Base-by-base conservation (phyloP, 2,113 vertebrate species). In the Mus spicilegus region DNA sequence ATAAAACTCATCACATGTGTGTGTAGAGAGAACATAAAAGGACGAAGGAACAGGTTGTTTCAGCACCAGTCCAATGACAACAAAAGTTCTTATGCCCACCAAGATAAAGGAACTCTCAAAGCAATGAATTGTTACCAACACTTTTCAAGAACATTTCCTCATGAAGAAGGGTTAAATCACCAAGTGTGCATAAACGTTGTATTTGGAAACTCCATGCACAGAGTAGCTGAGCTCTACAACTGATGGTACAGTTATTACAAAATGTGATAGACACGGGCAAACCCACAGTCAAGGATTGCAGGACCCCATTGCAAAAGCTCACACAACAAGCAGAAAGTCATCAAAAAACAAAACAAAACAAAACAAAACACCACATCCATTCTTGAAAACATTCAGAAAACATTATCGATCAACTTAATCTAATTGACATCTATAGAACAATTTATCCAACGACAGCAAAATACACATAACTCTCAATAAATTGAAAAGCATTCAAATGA, bases 241-340 rank as follows among this genome's bases (percentile, higher is more conserved):
- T 75, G 16, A 82, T 51, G 46, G 61, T 9, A 33, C 12, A 93
- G 2, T 24, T 80, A 54, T 54, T 22, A 51, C 2, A 63, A 69
- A 92, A 82, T 14, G 7, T 42, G 22, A 70, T 30, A 76, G 42
- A 67, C 49, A 82, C 33, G 14, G 10, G 39, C 4, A 78, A 69
- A 56, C 46, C 17, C 26, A 70, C 12, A 90, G 46, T 80, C 22
- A n/a, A 20, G 58, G 30, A 82, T 56, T 58, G n/a, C 9, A 80
- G 22, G 26, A 61, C 2, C 13, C 2, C 39, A 42, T 9, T 65
- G 69, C 30, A 91, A 54, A 67, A 91, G 39, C 77, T 94, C 51
- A 77, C 26, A 28, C 20, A 81, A 90, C 17, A 30, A 87, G 81
- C 22, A 67, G 75, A 85, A 91, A 95, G 76, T 88, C 58, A 94